Base-by-base conservation (phyloP, 2,113 vertebrate genomes). In the Sphaerodactylus townsendi region DNA sequence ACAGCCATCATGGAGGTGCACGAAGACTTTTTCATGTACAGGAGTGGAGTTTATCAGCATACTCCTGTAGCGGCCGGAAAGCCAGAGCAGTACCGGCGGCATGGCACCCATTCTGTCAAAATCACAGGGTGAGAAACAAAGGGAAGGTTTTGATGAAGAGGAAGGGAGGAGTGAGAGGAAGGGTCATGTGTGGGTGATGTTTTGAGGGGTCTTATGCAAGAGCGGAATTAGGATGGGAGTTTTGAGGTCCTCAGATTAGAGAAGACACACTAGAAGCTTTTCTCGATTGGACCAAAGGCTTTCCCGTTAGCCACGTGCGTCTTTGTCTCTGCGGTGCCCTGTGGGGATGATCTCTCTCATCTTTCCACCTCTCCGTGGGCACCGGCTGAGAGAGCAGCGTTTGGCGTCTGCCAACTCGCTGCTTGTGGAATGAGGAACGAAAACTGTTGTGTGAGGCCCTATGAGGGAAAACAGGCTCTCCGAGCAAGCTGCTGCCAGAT, bases 1-100 rank as follows among this genome's bases (percentile, higher is more conserved):
- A 2, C 96, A 99, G 98, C 98, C 62, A 97, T 99, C 91, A 97
- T 99, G 97, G 98, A 99, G 88, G 98, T 99, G 68, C 98, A 99
- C 0, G 99, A 99, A 92, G 99, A 99, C 92, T 99, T 99, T 95
- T 99, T 99, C 94, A 93, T 97, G 90, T 99, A 99, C 91, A 94
- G 96, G 92, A 95, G 93, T 0, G 99, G 99, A 76, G 96, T 99
- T 94, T 99, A 99, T 79, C 97, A 96, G 78, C 98, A 99, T 95
- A 98, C 97, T 0, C 96, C 97, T 0, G 96, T 97, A 92, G 98
- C 96, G 30, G 91, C 93, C 28, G 93, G 94, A 88, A 98, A 97
- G 87, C 96, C 97, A 0, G 91, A 95, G 3, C 94, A 92, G 9
- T 97, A 97, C 92, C 97, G 96, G 74, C 96, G 96, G 35, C 98